Evolutionary conservation across 2,797 vertebrate genomes (phyloP).

Genomic region (Orientallactaga sibirica): DNA sequence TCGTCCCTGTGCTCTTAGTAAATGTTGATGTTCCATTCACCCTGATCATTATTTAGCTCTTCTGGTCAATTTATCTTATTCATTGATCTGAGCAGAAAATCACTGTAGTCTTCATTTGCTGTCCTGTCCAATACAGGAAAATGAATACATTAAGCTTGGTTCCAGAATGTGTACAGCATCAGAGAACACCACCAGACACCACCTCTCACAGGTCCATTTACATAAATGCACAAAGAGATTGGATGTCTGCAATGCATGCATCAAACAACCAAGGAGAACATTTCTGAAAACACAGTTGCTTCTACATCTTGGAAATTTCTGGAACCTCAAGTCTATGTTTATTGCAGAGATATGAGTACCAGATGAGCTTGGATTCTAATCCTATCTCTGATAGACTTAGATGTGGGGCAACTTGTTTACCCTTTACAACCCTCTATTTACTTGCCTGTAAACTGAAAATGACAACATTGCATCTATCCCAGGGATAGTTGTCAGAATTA

Average conservation of each 20-base stretch:
- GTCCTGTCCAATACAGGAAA: conserved; percentile 79
- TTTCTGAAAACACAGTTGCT: conserved; percentile 2
- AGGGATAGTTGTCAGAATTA: conserved; percentile 20
- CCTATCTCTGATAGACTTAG: neutral
- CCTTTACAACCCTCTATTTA: neutral
- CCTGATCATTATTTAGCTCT: conserved; percentile 76
- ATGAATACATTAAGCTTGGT: neutral
- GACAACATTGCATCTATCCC: neutral
- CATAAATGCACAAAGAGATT: neutral
- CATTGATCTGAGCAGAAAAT: conserved; percentile 88
- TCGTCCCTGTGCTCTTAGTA: conserved; percentile 72
- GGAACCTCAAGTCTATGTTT: neutral
- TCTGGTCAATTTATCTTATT: conserved; percentile 85
- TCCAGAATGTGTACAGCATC: conserved; percentile 11
- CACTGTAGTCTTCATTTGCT: conserved; percentile 86
- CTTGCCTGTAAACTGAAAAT: neutral
- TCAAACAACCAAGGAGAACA: neutral
- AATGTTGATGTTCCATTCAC: conserved; percentile 81
- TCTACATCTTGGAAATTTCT: neutral
- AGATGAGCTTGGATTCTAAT: neutral
- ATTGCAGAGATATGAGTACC: neutral
- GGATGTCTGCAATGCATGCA: neutral
- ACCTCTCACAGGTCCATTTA: neutral
- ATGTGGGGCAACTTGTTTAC: neutral
- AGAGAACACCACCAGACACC: neutral